Evolutionary conservation across 2,113 vertebrate genomes (phyloP).

Genomic region (Dicaeum eximium): DNA sequence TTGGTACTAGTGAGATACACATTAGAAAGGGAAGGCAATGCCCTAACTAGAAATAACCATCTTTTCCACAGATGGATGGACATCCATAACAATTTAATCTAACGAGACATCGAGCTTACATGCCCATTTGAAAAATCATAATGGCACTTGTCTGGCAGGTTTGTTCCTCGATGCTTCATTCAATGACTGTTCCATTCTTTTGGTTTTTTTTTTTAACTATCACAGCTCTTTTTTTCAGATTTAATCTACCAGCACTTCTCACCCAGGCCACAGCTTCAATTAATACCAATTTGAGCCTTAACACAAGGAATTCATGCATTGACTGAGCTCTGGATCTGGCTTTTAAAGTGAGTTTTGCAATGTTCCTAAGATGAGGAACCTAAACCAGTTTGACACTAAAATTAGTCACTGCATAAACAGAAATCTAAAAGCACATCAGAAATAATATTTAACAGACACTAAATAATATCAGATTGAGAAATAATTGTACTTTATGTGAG

Average conservation of each 20-base stretch:
- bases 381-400: neutral
- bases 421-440: neutral
- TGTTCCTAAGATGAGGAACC: neutral
- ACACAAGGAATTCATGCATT: neutral
- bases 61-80: slow-evolving; percentile 48
- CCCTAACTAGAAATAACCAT: slow-evolving; percentile 12
- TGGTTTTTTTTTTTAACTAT: neutral
- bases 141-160: slow-evolving; percentile 45
- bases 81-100: slow-evolving; percentile 45
- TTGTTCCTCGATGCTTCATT: neutral
- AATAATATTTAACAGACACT: neutral
- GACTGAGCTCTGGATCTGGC: neutral
- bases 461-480: neutral
- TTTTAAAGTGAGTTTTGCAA: neutral
- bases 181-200: neutral
- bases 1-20: neutral
- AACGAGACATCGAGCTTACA: slow-evolving; percentile 34
- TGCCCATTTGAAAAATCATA: slow-evolving; percentile 45
- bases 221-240: neutral
- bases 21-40: neutral
- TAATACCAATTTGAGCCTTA: neutral
- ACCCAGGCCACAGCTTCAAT: neutral
- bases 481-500: neutral
- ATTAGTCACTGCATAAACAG: neutral
- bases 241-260: neutral